phyloP scores from a whole-genome alignment of 2,113 vertebrate species.

The Hyaena hyaena region DNA sequence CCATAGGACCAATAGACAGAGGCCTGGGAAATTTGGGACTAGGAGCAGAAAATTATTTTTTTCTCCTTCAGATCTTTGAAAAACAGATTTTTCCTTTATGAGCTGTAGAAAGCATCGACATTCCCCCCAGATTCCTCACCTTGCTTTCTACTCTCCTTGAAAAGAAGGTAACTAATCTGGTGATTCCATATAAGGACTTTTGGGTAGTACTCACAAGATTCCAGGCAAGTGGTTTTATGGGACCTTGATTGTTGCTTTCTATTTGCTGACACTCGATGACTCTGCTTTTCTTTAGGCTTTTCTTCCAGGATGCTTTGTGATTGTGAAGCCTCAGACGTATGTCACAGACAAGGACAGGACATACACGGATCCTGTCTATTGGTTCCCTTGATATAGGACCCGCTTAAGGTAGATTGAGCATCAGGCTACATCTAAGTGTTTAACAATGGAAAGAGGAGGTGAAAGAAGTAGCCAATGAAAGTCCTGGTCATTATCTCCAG shows the following conservation, averaged over 20 bases:
- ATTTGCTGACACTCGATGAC: not conserved
- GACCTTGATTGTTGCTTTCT: not conserved
- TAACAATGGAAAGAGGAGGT: not conserved
- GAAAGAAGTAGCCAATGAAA: not conserved
- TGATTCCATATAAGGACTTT: not conserved
- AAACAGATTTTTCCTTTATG: not conserved
- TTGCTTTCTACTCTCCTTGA: not conserved
- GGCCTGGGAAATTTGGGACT: not conserved
- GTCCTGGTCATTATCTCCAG: not conserved
- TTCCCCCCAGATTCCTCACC: not conserved
- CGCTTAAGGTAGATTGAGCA: not conserved
- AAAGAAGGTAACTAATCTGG: not conserved
- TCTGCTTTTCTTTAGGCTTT: not conserved
- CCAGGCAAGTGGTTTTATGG: not conserved
- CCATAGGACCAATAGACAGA: not conserved
- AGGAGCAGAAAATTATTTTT: not conserved
- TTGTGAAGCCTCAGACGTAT: not conserved
- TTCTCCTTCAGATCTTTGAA: not conserved
- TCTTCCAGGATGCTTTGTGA: not conserved
- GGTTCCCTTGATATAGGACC: slow-evolving; percentile 12
- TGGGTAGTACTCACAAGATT: slow-evolving; percentile 45
- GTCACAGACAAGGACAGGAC: not conserved
- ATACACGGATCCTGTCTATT: not conserved
- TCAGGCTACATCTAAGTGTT: no score
- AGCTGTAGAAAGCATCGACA: not conserved